Evolutionary conservation across 1,140 invertebrate genomes (phyloP), one percentile per base, ranked within the genome.

Genomic region (Philaenus spumarius): DNA sequence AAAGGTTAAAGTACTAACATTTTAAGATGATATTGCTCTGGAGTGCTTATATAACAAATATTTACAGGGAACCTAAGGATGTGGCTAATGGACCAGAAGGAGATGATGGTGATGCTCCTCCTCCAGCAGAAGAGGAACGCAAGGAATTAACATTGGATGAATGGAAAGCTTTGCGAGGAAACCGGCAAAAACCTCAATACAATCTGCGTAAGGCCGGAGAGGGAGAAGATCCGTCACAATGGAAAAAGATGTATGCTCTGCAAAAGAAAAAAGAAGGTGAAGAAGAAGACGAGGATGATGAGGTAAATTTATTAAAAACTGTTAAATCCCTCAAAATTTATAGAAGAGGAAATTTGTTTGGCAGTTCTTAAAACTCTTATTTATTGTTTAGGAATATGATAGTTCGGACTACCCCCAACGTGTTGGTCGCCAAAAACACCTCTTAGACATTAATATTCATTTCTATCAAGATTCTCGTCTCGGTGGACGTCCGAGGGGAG

Each of bases 191-290:
- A 68, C 91, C 92, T 23, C 83, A 86, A 62, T 95, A 88, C 69
- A 95, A 96, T 73, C 74, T 94, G 63, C 83, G 93, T 58, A 93
- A 94, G 74, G 89, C 93, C 55, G 91, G 91, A 40, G 92, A 96
- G 77, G 93, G 93, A 35, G 91, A 95, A 71, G 90, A 94, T 71
- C 78, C 85, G 42, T 83, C 85, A 45, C 89, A 93, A 72, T 95
- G 91, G 91, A 94, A 95, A 73, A 95, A 95, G 67, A 89, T 93
- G 80, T 89, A 90, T 64, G 81, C 84, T 65, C 74, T 92, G 43
- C 84, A 88, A 67, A 90, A 88, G 72, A 90, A 90, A 72, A 86
- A 87, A 69, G 82, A 86, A 55, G 82, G 78, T 4, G 77, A 73
- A 1, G 84, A 84, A 19, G 85, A 84, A 40, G 81, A 82, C 1